Base-by-base conservation (phyloP, 2,888 invertebrate genomes). In the Tinea semifulvella region DNA sequence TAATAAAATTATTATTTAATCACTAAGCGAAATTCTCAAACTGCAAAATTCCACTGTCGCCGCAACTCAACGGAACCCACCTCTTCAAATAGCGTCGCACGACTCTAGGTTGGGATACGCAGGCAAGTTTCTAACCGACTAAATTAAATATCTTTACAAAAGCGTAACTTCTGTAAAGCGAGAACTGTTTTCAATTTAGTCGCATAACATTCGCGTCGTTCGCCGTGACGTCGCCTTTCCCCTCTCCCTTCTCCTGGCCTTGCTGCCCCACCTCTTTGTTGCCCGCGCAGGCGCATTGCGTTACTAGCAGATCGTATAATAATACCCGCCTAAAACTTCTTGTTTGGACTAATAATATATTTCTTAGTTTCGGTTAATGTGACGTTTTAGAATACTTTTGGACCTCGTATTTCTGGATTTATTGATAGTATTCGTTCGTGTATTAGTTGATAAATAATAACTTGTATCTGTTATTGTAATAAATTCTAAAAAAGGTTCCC, bases 11-110 rank as follows among this genome's bases (percentile, higher is more conserved):
- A 31, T 11, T 38, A 38, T 38, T 38, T 38, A 18, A 38, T 14
- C 11, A 38, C 38, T 38, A 26, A n/a, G 36, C 36, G 36, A 36
- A 36, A n/a, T 10, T n/a, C 2, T 10, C 36, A 16, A 16, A 35
- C 35, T 5, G 36, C 18, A 10, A 10, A 31, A 61, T 64, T 61
- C 59, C 63, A 71, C 71, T 74, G 74, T 71, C 60, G 60, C 66
- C n/a, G n/a, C n/a, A n/a, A n/a, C n/a, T n/a, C n/a, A n/a, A 56
- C 61, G 65, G 68, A 68, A 69, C 68, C 67, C 68, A 70, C 72
- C 63, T 75, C 77, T 69, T 65, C 71, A 71, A 76, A 75, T 72
- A 71, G 71, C 71, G 71, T 69, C 66, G 70, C 62, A 66, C 71
- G 72, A 75, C 74, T 76, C 45, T n/a, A n/a, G 42, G n/a, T 18